phyloP scores from a whole-genome alignment of 1,140 invertebrate genomes.

The Cecropterus lyciades region DNA sequence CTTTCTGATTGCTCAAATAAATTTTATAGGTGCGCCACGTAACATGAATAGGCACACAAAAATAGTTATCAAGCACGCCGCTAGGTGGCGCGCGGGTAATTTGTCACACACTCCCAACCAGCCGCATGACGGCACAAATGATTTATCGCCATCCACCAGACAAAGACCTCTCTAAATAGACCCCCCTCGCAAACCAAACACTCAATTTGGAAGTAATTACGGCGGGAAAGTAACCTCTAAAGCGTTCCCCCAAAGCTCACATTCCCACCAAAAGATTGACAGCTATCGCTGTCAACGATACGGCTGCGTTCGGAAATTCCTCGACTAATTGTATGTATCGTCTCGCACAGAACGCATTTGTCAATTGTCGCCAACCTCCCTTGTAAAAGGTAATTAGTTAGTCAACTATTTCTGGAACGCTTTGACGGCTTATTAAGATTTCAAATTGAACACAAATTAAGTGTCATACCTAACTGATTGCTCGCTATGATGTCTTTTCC shows the following conservation, averaged over 20 bases:
- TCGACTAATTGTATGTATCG: slow-evolving; percentile 76
- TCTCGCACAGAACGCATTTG: slow-evolving; percentile 71
- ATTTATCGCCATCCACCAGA: slow-evolving; percentile 72
- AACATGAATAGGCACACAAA: slow-evolving; percentile 30
- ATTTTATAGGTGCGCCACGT: slow-evolving; percentile 7
- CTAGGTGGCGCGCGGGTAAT: slow-evolving; percentile 69
- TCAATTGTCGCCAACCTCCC: slow-evolving; percentile 76
- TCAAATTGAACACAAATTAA: slow-evolving; percentile 81
- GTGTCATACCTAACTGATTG: slow-evolving; percentile 77
- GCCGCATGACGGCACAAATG: slow-evolving; percentile 70
- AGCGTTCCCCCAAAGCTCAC: slow-evolving; percentile 52
- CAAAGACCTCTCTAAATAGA: slow-evolving; percentile 76
- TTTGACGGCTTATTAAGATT: slow-evolving; percentile 82
- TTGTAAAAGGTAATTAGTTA: slow-evolving; percentile 75
- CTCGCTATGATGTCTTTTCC: slow-evolving; percentile 57
- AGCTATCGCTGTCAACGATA: slow-evolving; percentile 57
- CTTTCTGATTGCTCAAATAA: slow-evolving; percentile 6
- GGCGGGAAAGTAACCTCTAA: slow-evolving; percentile 64
- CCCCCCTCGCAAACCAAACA: slow-evolving; percentile 72
- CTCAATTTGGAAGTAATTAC: slow-evolving; percentile 70
- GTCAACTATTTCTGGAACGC: slow-evolving; percentile 73
- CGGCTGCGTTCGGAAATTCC: slow-evolving; percentile 66
- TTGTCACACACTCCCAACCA: slow-evolving; percentile 72
- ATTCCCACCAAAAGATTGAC: slow-evolving; percentile 65
- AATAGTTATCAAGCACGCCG: slow-evolving; percentile 42